Evolutionary conservation across 2,113 vertebrate species (phyloP).

Genomic region (Chamaea fasciata): DNA sequence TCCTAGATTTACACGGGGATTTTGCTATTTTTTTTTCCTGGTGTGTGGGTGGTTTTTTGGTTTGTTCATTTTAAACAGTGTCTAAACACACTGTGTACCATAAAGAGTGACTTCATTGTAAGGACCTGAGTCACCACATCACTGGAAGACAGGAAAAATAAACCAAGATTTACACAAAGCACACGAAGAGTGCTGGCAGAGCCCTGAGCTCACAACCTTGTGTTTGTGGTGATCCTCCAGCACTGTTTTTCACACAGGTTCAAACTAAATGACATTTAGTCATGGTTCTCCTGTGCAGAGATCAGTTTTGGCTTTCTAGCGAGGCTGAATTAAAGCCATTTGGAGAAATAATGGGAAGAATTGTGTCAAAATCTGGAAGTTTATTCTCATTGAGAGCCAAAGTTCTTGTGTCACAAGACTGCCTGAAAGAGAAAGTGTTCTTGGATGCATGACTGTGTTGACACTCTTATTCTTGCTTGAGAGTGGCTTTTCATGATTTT

Average conservation of each 20-base stretch:
- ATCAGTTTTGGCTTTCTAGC: conserved; percentile 22
- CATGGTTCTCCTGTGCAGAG: neutral
- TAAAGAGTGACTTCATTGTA: neutral
- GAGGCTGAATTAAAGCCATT: conserved; percentile 22
- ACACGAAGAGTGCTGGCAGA: neutral
- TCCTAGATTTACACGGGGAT: neutral
- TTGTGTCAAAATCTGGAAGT: conserved; percentile 36
- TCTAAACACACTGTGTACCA: neutral
- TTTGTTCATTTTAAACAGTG: neutral
- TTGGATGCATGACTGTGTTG: conserved; percentile 45
- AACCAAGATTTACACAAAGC: neutral
- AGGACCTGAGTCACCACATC: neutral
- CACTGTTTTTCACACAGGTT: neutral
- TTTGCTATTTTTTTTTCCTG: neutral
- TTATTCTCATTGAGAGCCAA: conserved; percentile 26
- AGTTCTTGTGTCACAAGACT: conserved; percentile 29
- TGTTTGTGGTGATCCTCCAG: neutral
- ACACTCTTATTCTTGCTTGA: conserved; percentile 38
- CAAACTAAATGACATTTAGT: conserved; percentile 17
- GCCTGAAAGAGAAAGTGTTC: conserved; percentile 36
- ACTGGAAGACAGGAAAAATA: neutral
- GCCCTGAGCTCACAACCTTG: neutral
- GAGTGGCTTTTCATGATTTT: conserved; percentile 5
- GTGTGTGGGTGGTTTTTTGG: neutral
- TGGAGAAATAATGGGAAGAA: conserved; percentile 25